Conservation (phyloP, 2,113 vertebrate genomes). For the Leuciscus idus region DNA sequence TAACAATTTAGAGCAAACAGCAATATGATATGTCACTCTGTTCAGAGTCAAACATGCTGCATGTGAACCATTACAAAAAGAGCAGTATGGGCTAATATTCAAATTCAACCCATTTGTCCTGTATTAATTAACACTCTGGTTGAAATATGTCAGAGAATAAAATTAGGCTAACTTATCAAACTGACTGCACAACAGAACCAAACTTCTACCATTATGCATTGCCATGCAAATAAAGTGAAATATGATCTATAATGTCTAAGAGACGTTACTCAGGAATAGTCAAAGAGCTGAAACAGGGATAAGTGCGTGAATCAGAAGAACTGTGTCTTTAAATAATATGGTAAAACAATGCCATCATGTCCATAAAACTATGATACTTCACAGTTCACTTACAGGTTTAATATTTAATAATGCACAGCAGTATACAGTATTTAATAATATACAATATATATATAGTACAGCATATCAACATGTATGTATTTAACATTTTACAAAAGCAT, state of each 20-base stretch:
- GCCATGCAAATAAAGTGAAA: too few species aligned
- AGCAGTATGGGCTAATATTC: background rate
- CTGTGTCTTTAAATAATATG: too few species aligned
- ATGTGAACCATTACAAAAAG: background rate
- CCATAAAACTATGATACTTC: background rate
- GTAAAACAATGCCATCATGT: background rate
- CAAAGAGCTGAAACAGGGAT: too few species aligned
- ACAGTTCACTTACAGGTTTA: background rate
- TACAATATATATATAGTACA: background rate
- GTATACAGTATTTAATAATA: background rate
- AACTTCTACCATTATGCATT: too few species aligned
- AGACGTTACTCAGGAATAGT: too few species aligned
- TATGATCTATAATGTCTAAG: too few species aligned
- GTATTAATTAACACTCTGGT: background rate
- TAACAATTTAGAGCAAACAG: constrained; percentile 58
- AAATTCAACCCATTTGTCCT: background rate
- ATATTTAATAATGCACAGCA: background rate
- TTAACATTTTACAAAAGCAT: background rate
- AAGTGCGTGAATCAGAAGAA: too few species aligned
- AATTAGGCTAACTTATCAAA: too few species aligned
- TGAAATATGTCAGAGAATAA: background rate
- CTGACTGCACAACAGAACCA: too few species aligned
- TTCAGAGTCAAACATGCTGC: background rate
- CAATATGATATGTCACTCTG: constrained; percentile 48
- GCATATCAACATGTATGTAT: background rate